Percentiles rank a stretch among this genome's conserved stretches.
Conservation (phyloP, 1,140 invertebrate species). For the Pachypeltis micranthus region DNA sequence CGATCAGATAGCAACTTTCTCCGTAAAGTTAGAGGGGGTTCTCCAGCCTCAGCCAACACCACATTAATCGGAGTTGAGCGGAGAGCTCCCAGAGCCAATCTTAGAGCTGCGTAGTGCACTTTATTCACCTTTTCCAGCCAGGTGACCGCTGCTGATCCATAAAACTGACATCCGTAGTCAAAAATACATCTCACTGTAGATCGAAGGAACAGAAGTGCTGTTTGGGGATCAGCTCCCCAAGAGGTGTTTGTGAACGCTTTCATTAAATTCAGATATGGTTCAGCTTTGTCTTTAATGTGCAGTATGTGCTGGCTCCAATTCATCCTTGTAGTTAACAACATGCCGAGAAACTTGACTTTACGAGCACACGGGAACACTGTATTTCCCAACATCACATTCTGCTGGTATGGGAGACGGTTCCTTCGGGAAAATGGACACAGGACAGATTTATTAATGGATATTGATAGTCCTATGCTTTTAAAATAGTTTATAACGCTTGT, state of each 20-base stretch:
- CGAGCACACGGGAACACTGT: neutral
- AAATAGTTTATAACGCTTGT: too few species aligned
- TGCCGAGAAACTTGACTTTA: neutral
- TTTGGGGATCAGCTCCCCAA: neutral
- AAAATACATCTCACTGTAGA: neutral
- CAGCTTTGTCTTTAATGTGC: neutral
- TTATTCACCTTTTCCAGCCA: neutral
- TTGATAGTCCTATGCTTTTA: neutral
- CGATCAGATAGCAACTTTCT: too few species aligned
- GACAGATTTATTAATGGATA: neutral
- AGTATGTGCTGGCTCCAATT: neutral
- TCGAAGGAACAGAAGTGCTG: neutral
- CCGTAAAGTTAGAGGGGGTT: too few species aligned
- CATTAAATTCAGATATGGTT: neutral
- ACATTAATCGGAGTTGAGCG: too few species aligned
- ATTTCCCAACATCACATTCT: neutral
- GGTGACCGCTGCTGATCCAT: neutral
- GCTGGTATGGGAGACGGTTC: neutral
- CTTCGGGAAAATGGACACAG: slow-evolving; percentile 8
- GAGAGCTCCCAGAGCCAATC: too few species aligned
- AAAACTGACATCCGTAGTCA: neutral
- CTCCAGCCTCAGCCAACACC: too few species aligned
- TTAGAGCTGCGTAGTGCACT: too few species aligned
- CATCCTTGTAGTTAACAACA: neutral
- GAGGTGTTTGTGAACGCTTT: neutral